Percentiles rank a stretch among this genome's conserved stretches.
Conservation (phyloP, 2,888 invertebrate species). For the Eristalis arbustorum region DNA sequence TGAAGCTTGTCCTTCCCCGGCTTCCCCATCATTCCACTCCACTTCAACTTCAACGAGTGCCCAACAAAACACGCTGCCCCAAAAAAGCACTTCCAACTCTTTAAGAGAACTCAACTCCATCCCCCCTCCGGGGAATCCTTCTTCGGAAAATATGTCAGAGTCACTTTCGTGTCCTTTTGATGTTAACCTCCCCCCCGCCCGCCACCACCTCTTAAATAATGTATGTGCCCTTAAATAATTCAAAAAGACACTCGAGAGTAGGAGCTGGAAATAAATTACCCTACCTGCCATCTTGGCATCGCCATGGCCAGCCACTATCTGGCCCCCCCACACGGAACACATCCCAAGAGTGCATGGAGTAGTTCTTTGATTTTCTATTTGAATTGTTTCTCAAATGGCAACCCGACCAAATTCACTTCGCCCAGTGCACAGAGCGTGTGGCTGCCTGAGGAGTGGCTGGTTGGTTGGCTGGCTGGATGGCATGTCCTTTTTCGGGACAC, state of each 20-base stretch:
- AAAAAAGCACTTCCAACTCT: no score
- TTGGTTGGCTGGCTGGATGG: not conserved
- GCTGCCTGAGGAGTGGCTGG: not conserved
- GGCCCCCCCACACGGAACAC: not conserved
- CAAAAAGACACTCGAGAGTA: conserved; percentile 38
- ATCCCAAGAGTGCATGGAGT: conserved; percentile 50
- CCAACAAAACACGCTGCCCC: no score
- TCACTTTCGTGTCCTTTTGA: conserved; percentile 47
- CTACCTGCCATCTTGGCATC: conserved; percentile 55
- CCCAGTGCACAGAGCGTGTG: not conserved
- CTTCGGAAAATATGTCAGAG: not conserved
- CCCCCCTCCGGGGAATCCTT: not conserved
- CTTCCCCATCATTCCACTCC: no score
- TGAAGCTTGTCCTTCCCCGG: no score
- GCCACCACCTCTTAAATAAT: not conserved
- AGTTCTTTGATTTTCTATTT: conserved; percentile 70
- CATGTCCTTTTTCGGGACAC: conserved; percentile 53
- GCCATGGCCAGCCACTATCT: conserved; percentile 7
- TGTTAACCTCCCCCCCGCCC: not conserved
- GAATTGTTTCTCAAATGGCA: conserved; percentile 65
- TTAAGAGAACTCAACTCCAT: not conserved
- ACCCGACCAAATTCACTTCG: not conserved
- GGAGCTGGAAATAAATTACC: conserved; percentile 60
- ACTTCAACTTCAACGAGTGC: no score
- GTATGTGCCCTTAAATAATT: conserved; percentile 46